Base-by-base conservation (phyloP, 1,140 invertebrate species). In the Mactra quadrangularis region DNA sequence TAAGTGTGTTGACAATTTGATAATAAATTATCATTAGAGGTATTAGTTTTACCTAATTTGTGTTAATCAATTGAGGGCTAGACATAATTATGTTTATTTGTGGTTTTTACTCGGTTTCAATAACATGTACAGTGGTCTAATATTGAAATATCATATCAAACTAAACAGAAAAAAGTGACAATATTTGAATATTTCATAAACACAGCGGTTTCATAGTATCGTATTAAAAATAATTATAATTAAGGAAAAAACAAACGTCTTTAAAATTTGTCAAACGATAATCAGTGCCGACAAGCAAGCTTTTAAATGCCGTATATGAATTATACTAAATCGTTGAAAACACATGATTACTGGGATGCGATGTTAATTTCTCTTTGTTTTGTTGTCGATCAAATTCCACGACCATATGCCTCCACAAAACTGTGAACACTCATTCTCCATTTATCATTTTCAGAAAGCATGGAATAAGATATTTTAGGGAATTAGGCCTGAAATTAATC, bases 341-440 rank as follows among this genome's bases (percentile, higher is more conserved):
- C 57, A 78, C 62, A 78, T 62, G 59, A 64, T 78, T 64, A 62
- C 22, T 11, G 29, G 31, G 45, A 50, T 33, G 50, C 47, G 15
- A 66, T 68, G 77, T 68, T 70, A 55, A 81, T 60, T 81, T 71
- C 22, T 38, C 66, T 81, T 81, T 81, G 77, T 81, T 70, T 7
- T 55, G 4, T 31, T 47, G 64, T 35, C 64, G 64, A 81, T 81
- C 64, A 81, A 81, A 60, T 71, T 68, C 31, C 33, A 38, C 19
- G 66, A 71, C 77, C 77, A 81, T 81, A 81, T 81, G 77, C 62
- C 66, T 70, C 64, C 47, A 59, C 45, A 50, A 71, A 57, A 66
- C 50, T 59, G 47, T 50, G 31, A 45, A 47, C 41, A 22, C 25
- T 50, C 27, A n/a, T 41, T 50, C 25, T 38, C 53, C 50, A 71